phyloP scores from a whole-genome alignment of 92 coral and sea anemone genomes.

The Phymanthus crucifer region DNA sequence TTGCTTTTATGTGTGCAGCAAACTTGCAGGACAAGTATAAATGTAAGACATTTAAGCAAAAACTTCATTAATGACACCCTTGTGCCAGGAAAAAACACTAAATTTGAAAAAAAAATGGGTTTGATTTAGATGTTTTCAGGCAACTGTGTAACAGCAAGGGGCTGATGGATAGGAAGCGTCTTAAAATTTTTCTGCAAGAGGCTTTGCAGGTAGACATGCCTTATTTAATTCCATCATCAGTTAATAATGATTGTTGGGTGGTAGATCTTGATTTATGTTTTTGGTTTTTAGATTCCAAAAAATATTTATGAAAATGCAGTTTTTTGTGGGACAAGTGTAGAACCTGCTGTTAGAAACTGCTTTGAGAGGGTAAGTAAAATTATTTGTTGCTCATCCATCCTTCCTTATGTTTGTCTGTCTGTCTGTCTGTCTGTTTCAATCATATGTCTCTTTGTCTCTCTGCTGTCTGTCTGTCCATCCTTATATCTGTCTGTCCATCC shows the following conservation, averaged over 20 bases:
- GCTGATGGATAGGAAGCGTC: conserved; percentile 71
- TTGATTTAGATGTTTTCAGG: conserved; percentile 66
- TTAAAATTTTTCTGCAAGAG: conserved; percentile 75
- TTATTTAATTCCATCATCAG: too few species aligned
- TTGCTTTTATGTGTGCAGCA: conserved; percentile 80
- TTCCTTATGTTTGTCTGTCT: not conserved
- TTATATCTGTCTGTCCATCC: not conserved
- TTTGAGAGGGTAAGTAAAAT: conserved; percentile 74
- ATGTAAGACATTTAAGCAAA: conserved; percentile 57
- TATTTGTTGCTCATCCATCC: not conserved
- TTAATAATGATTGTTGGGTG: too few species aligned
- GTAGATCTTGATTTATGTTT: too few species aligned
- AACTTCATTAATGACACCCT: too few species aligned
- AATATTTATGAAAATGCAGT: conserved; percentile 80
- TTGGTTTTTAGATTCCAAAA: conserved; percentile 73
- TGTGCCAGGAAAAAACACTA: too few species aligned
- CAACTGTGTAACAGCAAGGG: conserved; percentile 83
- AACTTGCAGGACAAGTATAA: conserved; percentile 94
- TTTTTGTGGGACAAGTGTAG: conserved; percentile 93
- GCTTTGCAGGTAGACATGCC: conserved; percentile 59
- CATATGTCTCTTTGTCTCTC: not conserved
- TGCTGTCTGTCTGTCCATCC: too few species aligned
- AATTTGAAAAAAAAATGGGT: not conserved
- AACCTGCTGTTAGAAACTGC: conserved; percentile 92
- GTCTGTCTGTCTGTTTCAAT: not conserved